A percentile compares a stretch with the other conserved stretches of the same genome.
Evolutionary conservation across 2,797 vertebrate genomes (phyloP).

Genomic region (Tokudaia tokunoshimensis): DNA sequence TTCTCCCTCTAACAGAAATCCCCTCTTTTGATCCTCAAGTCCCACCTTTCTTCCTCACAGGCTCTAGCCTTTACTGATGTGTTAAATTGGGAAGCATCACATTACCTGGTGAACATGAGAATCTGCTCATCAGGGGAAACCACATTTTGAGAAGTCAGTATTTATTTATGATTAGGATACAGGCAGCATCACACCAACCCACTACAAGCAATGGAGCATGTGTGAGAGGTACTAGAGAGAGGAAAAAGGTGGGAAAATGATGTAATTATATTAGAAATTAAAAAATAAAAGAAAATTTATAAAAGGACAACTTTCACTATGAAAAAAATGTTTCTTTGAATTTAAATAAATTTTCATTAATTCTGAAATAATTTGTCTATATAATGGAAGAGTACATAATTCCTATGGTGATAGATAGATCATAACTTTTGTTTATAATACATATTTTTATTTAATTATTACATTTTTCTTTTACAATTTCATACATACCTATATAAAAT

Average conservation of each 20-base stretch:
- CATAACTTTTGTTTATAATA: not conserved
- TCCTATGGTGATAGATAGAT: not conserved
- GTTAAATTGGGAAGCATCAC: too few relatives aligned
- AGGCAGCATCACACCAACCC: not conserved
- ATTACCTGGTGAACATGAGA: too few relatives aligned
- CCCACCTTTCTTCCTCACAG: not conserved
- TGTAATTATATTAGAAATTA: not conserved
- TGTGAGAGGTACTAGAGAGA: too few relatives aligned
- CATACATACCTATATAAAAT: too few relatives aligned
- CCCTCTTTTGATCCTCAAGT: not conserved
- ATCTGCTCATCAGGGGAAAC: too few relatives aligned
- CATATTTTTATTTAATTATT: not conserved
- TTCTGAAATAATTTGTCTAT: not conserved
- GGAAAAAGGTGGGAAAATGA: not conserved
- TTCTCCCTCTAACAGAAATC: not conserved
- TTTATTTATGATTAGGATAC: not conserved
- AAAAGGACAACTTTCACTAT: not conserved
- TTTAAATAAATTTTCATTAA: slow-evolving; percentile 34
- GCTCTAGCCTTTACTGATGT: not conserved
- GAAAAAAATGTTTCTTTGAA: not conserved
- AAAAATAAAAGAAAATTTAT: not conserved
- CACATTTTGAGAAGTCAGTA: too few relatives aligned
- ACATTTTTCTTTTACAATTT: not conserved
- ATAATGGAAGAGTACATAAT: not conserved
- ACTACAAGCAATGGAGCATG: not conserved